Evolutionary conservation across 2,888 invertebrate genomes (phyloP), one percentile per base, ranked within the genome.

Genomic region (Catocala fraxini): DNA sequence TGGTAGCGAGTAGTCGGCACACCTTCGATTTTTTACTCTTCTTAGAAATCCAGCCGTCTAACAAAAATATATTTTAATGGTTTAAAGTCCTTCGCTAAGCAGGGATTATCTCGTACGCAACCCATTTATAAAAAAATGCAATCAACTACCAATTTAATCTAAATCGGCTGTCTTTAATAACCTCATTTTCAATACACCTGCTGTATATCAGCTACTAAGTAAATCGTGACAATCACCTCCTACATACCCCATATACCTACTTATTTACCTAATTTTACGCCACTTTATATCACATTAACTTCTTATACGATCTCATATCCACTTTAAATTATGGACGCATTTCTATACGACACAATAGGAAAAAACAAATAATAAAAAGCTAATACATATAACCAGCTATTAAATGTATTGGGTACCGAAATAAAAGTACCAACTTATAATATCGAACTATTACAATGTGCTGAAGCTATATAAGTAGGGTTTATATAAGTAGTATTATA

Each of bases 231-330:
- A 39, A 39, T 39, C 35, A 39, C 35, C 35, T 39, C 35, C 35
- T 39, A 35, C 12, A 41, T 56, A 58, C 13, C 9, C 47, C 12
- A 53, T 12, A 48, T 13, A 56, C 49, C 56, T 56, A 70, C 49
- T 59, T 71, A 75, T 52, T 71, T 70, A 65, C 57, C 34, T 73
- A 76, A 76, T 74, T 74, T 76, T 58, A 76, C 65, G 77, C 73
- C 52, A 68, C 59, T 65, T 70, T 70, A 68, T 49, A 70, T 47
- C 59, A 57, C 56, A 70, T 65, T 51, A 47, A 73, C 53, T 75
- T 75, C 52, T 64, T 75, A 59, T 63, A 49, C 57, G 51, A 41
- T 70, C 60, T 68, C 59, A 68, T 68, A 66, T 66, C 58, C 12
- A 59, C 48, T 52, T 13, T 64, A 63, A 68, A 64, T 70, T 64